Evolutionary conservation across 2,113 vertebrate genomes (phyloP), one percentile per base, ranked within the genome.

Genomic region (Menidia beryllina): DNA sequence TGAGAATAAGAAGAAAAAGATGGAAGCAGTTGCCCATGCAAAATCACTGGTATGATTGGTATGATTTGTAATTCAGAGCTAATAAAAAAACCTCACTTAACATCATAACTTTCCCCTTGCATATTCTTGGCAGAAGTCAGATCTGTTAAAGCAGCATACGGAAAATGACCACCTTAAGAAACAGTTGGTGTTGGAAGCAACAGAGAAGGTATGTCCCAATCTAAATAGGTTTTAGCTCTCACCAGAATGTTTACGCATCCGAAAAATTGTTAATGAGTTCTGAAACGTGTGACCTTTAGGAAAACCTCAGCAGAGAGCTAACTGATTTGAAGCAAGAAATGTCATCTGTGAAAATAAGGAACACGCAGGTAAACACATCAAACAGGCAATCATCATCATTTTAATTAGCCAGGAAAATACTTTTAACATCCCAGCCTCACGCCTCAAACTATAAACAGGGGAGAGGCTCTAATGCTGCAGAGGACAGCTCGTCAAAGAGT

Each of bases 91-190:
- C 0, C 9, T 41, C 20, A 0, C 17, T 9, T 56, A 10, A 15
- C 49, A 17, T 26, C 2, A 2, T 69, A 66, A 66, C 14, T 20
- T 20, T 50, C 26, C 3, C 1, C 12, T 38, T 60, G 8, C 5
- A 24, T 81, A 51, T 87, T 49, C 41, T 82, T 84, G 11, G 75
- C 87, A 98, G 97, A 95, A 95, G 72, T 79, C 60, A 57, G 93
- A 96, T 50, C 57, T 97, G 3, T 91, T 82, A 2, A 87, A 83
- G 79, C 78, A 94, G 45, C 94, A 91, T 86, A 86, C 54, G 3
- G 93, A 97, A 84, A 88, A 95, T 82, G 83, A 77, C 0, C 84
- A 85, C 58, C 75, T 96, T 65, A 95, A 92, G 79, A 88, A 94
- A 59, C 85, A 96, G 34, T 87, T 96, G 86, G 88, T 93, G 83